These are phyloP conservation scores for Castor canadensis DNA, from an alignment of 2,113 vertebrate genomes.

Conservation along the genomic window DNA sequence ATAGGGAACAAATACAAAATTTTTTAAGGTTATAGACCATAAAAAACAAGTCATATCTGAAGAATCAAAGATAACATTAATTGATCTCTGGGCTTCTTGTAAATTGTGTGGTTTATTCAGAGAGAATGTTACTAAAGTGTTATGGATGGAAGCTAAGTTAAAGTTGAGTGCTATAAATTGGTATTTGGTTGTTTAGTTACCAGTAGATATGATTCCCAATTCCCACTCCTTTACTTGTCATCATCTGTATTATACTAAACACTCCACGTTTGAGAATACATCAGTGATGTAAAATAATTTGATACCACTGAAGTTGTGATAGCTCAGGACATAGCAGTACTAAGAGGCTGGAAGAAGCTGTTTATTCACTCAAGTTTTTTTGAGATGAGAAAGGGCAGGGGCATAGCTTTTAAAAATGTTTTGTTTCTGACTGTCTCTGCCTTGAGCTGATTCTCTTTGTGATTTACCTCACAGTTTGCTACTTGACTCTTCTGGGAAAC, in stretches of 20 bases:
- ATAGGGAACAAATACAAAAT: not conserved
- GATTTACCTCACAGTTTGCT: no score
- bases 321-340: not conserved
- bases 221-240: no score
- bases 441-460: no score
- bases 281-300: not conserved
- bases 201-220: not conserved
- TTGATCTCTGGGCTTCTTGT: not conserved
- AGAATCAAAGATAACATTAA: not conserved
- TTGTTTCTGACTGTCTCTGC: no score
- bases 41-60: not conserved
- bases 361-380: no score
- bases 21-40: not conserved
- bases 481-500: no score
- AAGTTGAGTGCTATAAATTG: no score
- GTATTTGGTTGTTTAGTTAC: no score
- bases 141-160: no score
- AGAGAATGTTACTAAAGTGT: not conserved
- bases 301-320: not conserved
- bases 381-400: no score
- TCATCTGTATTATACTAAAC: not conserved
- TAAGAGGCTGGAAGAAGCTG: not conserved
- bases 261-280: not conserved
- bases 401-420: no score
- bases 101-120: not conserved